A percentile compares a stretch with the other conserved stretches of the same genome.
Conservation (phyloP, 1,140 invertebrate genomes). For the Centruroides vittatus region DNA sequence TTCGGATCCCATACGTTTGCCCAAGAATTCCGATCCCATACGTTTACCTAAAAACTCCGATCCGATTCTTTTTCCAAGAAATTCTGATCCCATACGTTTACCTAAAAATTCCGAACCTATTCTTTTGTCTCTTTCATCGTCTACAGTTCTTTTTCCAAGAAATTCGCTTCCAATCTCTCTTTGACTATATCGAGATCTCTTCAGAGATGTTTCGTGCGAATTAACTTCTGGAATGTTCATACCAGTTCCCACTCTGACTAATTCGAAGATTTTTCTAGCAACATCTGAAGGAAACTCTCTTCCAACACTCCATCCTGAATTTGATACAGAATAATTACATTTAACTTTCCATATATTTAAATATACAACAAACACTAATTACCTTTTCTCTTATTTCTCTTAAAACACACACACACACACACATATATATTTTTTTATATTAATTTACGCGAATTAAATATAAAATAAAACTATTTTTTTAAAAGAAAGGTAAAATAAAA, state of each 20-base stretch:
- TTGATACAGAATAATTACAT: too few species aligned
- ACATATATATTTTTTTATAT: too few species aligned
- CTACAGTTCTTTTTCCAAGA: constrained; percentile 11
- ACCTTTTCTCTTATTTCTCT: too few species aligned
- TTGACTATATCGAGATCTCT: constrained; percentile 3
- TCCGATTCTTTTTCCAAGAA: constrained; percentile 17
- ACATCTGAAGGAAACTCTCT: too few species aligned
- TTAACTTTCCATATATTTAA: too few species aligned
- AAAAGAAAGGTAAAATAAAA: too few species aligned
- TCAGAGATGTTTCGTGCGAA: constrained; percentile 6
- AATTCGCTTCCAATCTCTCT: constrained; percentile 13
- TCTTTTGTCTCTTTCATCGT: neutral
- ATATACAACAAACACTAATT: too few species aligned
- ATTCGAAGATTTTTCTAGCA: constrained; percentile 1
- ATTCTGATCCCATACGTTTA: constrained; percentile 18
- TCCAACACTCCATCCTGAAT: too few species aligned
- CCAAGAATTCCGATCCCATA: constrained; percentile 20
- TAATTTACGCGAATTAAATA: too few species aligned
- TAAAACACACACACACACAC: too few species aligned
- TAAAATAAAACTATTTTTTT: too few species aligned
- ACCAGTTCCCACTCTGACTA: constrained; percentile 10
- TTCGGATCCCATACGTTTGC: constrained; percentile 12
- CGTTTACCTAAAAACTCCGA: constrained; percentile 20
- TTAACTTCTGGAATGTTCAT: constrained; percentile 1
- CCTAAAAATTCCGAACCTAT: constrained; percentile 20